phyloP scores from a whole-genome alignment of 2,113 vertebrate genomes.

The Glaucidium brasilianum region DNA sequence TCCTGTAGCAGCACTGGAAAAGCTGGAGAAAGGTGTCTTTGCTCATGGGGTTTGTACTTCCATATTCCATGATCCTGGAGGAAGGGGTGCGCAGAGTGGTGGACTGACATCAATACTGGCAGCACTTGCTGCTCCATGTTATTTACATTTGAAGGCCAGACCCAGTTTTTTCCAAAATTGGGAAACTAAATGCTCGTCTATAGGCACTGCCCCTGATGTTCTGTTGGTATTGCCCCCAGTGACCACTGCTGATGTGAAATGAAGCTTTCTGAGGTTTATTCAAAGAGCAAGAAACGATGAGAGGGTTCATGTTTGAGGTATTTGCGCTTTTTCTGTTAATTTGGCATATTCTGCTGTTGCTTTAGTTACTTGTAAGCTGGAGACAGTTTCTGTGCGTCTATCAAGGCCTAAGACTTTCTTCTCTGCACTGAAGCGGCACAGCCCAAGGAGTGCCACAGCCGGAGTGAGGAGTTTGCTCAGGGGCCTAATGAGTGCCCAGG shows the following conservation, averaged over 20 bases:
- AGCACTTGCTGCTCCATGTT: neutral
- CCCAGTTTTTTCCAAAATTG: neutral
- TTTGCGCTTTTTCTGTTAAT: neutral
- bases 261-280: neutral
- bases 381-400: neutral
- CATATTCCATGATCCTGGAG: neutral
- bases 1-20: neutral
- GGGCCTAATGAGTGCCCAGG: neutral
- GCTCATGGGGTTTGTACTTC: neutral
- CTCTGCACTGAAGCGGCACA: neutral
- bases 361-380: neutral
- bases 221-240: accelerated
- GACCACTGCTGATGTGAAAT: neutral
- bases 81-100: accelerated
- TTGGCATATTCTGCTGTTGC: neutral
- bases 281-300: neutral
- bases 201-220: neutral
- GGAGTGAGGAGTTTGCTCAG: neutral
- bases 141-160: neutral
- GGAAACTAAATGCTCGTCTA: neutral
- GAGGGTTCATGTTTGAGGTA: neutral
- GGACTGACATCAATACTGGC: neutral
- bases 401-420: neutral
- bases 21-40: neutral
- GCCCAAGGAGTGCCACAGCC: neutral